Percentiles rank a stretch among this genome's conserved stretches.
Conservation (phyloP, 2,113 vertebrate genomes). For the Lepus timidus region DNA sequence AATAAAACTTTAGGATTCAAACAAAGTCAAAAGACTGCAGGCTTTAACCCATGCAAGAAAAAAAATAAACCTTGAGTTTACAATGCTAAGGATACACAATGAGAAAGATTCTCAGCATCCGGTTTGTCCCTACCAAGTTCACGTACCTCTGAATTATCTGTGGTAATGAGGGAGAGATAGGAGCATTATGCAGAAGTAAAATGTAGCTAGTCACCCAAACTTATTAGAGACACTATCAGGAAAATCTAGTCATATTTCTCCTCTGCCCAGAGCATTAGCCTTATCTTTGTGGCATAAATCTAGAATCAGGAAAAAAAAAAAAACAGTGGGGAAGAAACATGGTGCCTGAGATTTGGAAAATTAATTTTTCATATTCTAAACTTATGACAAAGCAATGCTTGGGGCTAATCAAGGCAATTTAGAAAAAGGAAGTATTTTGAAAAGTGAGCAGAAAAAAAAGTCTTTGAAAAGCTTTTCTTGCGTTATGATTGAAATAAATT, state of each 20-base stretch:
- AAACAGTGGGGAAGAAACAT: not conserved
- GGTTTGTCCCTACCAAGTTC: not conserved
- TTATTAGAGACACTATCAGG: not conserved
- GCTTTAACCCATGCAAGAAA: not conserved
- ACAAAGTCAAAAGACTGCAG: not conserved
- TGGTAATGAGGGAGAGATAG: not conserved
- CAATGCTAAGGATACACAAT: not conserved
- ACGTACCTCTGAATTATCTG: constrained; percentile 11
- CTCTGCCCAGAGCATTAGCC: not conserved
- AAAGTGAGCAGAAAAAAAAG: constrained; percentile 51
- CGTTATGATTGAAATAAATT: constrained; percentile 32
- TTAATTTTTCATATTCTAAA: constrained; percentile 18
- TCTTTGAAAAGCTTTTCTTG: constrained; percentile 38
- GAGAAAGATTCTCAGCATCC: not conserved
- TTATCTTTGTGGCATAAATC: not conserved
- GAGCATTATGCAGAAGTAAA: not conserved
- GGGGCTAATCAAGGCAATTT: constrained; percentile 18
- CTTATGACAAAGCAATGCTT: constrained; percentile 48
- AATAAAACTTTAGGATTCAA: constrained; percentile 25
- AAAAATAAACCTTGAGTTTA: not conserved
- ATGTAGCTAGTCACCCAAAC: not conserved
- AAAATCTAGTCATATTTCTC: constrained; percentile 28
- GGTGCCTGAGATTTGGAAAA: not conserved
- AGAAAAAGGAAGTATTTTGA: constrained; percentile 40
- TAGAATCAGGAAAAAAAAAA: constrained; percentile 13